Conservation (phyloP, 2,113 vertebrate genomes). For the Calidris pugnax region DNA sequence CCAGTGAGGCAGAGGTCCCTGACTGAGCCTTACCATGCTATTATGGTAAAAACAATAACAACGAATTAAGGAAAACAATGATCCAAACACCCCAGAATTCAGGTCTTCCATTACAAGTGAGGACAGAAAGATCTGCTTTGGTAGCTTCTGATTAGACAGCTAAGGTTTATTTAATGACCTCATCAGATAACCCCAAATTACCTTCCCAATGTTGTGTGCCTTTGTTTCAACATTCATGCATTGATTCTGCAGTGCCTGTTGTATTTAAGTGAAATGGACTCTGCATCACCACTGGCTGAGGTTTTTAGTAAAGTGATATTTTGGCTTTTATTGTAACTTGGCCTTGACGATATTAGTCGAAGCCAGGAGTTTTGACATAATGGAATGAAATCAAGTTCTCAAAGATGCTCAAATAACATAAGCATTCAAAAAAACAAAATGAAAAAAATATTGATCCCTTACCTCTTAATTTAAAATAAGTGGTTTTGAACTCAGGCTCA, state of each 20-base stretch:
- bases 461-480: constrained; percentile 37
- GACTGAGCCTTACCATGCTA: neutral
- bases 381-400: neutral
- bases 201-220: neutral
- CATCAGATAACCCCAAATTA: neutral
- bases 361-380: neutral
- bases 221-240: neutral
- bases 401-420: neutral
- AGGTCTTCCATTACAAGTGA: neutral
- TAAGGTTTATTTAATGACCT: neutral
- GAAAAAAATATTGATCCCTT: neutral
- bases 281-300: neutral
- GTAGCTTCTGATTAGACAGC: neutral
- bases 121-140: neutral
- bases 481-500: constrained; percentile 15
- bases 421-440: neutral
- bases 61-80: neutral
- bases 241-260: neutral
- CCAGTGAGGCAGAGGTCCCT: neutral
- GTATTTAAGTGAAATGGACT: neutral
- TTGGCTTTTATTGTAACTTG: neutral
- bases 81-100: neutral
- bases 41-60: neutral
- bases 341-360: neutral
- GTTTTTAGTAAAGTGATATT: neutral